These are phyloP conservation scores for Chrosomus eos DNA, from an alignment of 2,797 vertebrate genomes.

Conservation along the genomic window DNA sequence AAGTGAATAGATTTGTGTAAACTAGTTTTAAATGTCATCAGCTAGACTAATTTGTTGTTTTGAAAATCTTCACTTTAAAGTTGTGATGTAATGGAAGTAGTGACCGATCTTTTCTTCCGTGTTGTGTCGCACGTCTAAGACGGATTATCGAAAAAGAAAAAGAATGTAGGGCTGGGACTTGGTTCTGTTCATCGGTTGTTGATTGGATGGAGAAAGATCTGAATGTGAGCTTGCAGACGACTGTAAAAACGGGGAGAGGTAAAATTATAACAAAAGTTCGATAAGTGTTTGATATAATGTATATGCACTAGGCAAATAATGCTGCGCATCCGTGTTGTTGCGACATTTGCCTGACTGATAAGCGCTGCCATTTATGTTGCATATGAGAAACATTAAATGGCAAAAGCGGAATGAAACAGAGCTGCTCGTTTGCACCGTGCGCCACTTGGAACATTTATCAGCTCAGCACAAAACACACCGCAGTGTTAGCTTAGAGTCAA, in stretches of 20 bases:
- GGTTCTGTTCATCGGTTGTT: slow-evolving; percentile 3
- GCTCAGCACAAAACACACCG: neutral
- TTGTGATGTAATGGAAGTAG: neutral
- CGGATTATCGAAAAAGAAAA: neutral
- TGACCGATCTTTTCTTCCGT: neutral
- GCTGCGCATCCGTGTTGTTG: neutral
- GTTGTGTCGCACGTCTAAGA: neutral
- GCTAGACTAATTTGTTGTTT: neutral
- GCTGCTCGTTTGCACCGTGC: neutral
- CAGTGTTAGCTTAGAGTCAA: neutral
- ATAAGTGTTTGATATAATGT: neutral
- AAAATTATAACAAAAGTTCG: neutral
- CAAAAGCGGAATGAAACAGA: neutral
- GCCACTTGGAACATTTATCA: neutral
- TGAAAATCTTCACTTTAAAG: neutral
- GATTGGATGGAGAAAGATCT: slow-evolving; percentile 1
- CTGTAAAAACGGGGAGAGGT: slow-evolving; percentile 1
- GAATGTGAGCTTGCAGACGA: neutral
- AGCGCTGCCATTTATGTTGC: neutral
- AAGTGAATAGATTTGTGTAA: neutral
- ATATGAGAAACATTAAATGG: neutral
- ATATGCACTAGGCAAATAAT: neutral
- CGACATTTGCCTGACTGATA: neutral
- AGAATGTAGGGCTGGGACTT: neutral
- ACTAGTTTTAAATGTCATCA: neutral